Percentiles rank a stretch among this genome's conserved stretches.
Evolutionary conservation across 64 coral and sea anemone genomes (phyloP).

Genomic region (Catalaphyllia jardinei): DNA sequence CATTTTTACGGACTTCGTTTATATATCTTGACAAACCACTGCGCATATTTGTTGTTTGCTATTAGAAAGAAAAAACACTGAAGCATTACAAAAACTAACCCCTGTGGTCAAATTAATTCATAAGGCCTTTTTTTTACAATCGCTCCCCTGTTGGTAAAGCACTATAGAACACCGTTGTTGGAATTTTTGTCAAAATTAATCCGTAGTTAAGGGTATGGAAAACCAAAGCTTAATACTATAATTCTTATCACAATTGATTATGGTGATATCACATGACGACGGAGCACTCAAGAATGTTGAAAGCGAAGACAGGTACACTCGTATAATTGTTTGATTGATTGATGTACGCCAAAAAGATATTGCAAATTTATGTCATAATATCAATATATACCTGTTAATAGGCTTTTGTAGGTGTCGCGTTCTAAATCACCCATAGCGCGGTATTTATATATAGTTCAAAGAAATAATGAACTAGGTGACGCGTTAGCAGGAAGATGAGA

Average conservation of each 20-base stretch:
- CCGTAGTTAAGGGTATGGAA: not conserved
- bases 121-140: conserved; percentile 24
- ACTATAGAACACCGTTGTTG: conserved; percentile 15
- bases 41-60: conserved; percentile 4
- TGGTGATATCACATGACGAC: not conserved
- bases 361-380: not conserved
- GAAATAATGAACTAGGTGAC: not conserved
- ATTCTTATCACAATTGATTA: not conserved
- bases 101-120: conserved; percentile 40
- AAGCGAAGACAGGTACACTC: not conserved
- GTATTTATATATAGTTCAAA: not conserved
- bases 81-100: conserved; percentile 36
- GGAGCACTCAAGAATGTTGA: not conserved
- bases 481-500: not conserved
- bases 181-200: conserved; percentile 36
- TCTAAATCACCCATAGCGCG: conserved; percentile 4
- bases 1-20: conserved; percentile 2
- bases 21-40: conserved; percentile 10
- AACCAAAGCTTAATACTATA: not conserved
- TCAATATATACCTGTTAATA: not conserved
- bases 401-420: not conserved
- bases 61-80: conserved; percentile 23
- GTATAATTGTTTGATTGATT: not conserved
- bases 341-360: not conserved
- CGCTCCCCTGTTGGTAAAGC: conserved; percentile 11